Base-by-base conservation (phyloP, 2,113 vertebrate genomes). In the Coregonus clupeaformis region DNA sequence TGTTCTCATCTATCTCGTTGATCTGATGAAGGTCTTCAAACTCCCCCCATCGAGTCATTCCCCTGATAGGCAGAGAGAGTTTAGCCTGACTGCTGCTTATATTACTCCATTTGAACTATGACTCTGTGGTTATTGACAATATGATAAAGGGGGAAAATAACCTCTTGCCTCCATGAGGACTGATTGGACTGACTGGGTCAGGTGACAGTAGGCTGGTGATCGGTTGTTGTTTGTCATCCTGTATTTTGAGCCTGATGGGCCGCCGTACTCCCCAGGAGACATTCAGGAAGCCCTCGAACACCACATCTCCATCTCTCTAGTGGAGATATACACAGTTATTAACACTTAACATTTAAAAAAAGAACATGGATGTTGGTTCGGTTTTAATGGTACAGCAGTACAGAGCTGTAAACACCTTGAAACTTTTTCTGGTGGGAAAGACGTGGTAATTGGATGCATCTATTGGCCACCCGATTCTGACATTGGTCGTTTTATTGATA, bases 11-110 rank as follows among this genome's bases (percentile, higher is more conserved):
- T 82, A 94, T 85, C 71, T 96, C 95, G 2, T 93, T 94, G 16
- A 98, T 96, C 29, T 89, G 94, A 83, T 96, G 87, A 3, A 99
- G 95, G 77, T 98, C 93, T 69, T 92, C 92, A 72, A 94, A 96
- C 66, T 99, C 96, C 57, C 96, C 95, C 97, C 97, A 99, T 42
- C 96, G 93, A 0, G 93, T 95, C 96, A 98, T 98, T 12, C 96
- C 93, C 75, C 97, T 98, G 85, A 5, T 14, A 52, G 49, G 6
- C 14, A 52, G 16, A 14, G 49, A 52, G 12, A 14, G 49, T 16
- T 52, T 4, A 13, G 49, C 16, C 16, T 52, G 49, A 52, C 14
- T 18, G 49, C 5, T 18, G 14, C 49, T 52, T 52, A 0, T 3
- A 18, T 16, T 52, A 16, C 16, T 18, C 16, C 49, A 52, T 13